Conservation (phyloP, 2,113 vertebrate genomes). For the Garra rufa region DNA sequence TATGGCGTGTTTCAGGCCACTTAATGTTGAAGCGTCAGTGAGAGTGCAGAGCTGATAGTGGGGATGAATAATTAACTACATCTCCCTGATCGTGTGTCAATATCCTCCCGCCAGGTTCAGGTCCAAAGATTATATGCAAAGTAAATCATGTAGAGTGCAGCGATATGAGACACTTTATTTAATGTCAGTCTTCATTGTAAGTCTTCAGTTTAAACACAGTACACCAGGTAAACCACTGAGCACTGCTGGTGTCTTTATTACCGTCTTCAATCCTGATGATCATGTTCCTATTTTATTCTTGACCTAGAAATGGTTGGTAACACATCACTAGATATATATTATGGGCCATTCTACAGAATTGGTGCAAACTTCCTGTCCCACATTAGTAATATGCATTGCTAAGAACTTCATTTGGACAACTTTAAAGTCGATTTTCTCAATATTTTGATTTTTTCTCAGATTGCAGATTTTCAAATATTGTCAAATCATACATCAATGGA, state of each 20-base stretch:
- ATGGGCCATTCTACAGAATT: no score
- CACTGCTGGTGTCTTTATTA: neutral
- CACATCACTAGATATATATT: no score
- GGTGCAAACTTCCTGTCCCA: no score
- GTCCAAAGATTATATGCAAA: conserved; percentile 8
- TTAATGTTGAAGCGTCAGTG: neutral
- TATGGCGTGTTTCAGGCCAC: neutral
- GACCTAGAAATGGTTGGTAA: neutral
- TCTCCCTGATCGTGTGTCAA: neutral
- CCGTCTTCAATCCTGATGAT: neutral
- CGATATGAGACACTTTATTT: neutral
- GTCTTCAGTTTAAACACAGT: neutral
- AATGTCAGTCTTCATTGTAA: neutral
- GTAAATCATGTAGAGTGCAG: neutral
- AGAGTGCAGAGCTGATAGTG: conserved; percentile 11
- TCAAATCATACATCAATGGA: no score
- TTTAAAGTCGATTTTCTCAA: no score
- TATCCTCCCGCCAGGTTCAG: neutral
- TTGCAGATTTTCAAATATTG: no score
- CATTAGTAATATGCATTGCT: no score
- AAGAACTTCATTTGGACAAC: no score
- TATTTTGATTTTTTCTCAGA: no score
- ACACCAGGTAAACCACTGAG: neutral
- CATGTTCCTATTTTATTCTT: neutral
- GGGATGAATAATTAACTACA: conserved; percentile 31